Conservation (phyloP, 2,113 vertebrate species). For the Oncorhynchus gorbuscha region DNA sequence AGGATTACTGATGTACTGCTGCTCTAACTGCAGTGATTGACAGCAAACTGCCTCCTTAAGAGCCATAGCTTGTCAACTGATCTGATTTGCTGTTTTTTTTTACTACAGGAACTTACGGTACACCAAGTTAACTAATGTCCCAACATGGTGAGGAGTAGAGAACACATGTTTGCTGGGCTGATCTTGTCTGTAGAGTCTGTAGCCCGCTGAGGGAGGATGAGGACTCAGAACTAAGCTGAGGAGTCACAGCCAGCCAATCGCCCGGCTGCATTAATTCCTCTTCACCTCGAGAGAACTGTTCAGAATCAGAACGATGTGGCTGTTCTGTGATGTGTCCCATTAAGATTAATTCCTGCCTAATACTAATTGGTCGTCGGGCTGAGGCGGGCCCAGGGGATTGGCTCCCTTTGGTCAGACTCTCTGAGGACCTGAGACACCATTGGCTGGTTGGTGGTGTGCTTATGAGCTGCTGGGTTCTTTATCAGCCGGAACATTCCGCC, state of each 20-base stretch:
- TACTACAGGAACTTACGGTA: conserved; percentile 24
- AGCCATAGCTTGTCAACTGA: conserved; percentile 6
- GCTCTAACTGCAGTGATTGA: not conserved
- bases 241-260: conserved; percentile 59
- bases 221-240: conserved; percentile 51
- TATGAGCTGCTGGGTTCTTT: conserved; percentile 72
- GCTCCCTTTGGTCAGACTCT: conserved; percentile 75
- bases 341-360: conserved; percentile 81
- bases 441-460: conserved; percentile 71
- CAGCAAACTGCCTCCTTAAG: conserved; percentile 18
- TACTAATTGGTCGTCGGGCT: conserved; percentile 80
- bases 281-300: conserved; percentile 78
- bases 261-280: conserved; percentile 68
- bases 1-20: conserved; percentile 1
- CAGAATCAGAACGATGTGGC: conserved; percentile 27
- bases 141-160: conserved; percentile 20
- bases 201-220: conserved; percentile 19
- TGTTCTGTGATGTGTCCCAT: conserved; percentile 63
- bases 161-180: conserved; percentile 54
- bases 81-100: conserved; percentile 10
- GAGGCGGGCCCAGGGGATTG: conserved; percentile 62
- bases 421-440: conserved; percentile 62
- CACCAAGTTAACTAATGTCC: conserved; percentile 24
- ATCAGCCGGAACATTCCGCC: conserved; percentile 76
- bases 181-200: conserved; percentile 50